Evolutionary conservation across 1,140 invertebrate species (phyloP), one percentile per base, ranked within the genome.

Genomic region (Drosophila albomicans): DNA sequence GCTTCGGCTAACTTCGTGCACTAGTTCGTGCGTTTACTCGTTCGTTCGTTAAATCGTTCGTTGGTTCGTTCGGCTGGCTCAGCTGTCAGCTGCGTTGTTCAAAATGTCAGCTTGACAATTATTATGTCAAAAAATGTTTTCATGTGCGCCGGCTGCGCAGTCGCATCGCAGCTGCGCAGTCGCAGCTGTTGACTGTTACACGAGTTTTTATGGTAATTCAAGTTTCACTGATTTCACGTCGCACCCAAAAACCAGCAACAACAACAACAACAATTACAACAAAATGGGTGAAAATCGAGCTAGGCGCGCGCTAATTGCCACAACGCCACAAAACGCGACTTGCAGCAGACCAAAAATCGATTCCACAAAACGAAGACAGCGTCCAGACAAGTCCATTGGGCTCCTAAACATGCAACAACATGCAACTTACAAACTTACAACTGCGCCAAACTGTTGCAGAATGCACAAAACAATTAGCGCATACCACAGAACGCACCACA

Each of bases 91-190:
- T 89, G 84, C 79, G 79, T 82, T 84, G 89, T 91, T 91, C 73
- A 66, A 91, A 91, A 91, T 89, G 89, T 91, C 89, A 91, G 89
- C 89, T 91, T 91, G 89, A 91, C 85, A 89, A 91, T 91, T 91
- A 91, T 91, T 89, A 91, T 91, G 89, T 91, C 89, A 91, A 91
- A 91, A 85, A 76, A 52, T 43, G 30, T 82, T 85, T 81, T 84
- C 79, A 75, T 78, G 67, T 75, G 64, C 67, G 75, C 59, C 67
- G 48, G 56, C 69, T 57, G 58, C 70, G 43, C 51, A 71, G 79
- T 46, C 75, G 32, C 10, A 32, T 35, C 62, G 75, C 64, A 6
- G 63, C 64, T 74, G 45, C 64, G 59, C 54, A 76, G 81, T 52
- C 77, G 64, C 80, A 89, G 84, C 85, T 89, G 85, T 89, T 81